Base-by-base conservation (phyloP, 2,797 vertebrate species). In the Esox lucius region DNA sequence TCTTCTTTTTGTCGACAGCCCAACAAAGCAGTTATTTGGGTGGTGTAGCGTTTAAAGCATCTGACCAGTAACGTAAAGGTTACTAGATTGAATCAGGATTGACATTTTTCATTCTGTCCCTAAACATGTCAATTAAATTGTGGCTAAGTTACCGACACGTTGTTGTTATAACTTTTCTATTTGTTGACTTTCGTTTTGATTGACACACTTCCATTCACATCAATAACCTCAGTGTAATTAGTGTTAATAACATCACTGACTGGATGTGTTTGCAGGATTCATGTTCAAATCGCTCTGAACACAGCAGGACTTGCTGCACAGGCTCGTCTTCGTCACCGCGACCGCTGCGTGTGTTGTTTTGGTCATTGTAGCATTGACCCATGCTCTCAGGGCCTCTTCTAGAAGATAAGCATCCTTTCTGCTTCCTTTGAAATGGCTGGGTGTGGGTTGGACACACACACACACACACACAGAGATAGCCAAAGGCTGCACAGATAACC, bases 381-480 rank as follows among this genome's bases (percentile, higher is more conserved):
- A 42, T 3, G 22, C 22, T 12, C 56, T 59, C 56, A 59, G 24
- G 66, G 73, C 6, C 31, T 49, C 24, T 53, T 19, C 2, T 39
- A 24, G 28, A n/a, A 77, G 82, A 87, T 84, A 82, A 81, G 75
- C 49, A 78, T 75, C 80, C 76, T 65, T 49, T 71, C 71, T 78
- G 56, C 51, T 76, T 39, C 53, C 65, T 73, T 76, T 77, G 76
- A 62, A 48, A 61, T 64, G 62, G 26, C 61, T 33, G 48, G 75
- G 31, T 65, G 72, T 73, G 72, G 31, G 22, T 62, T 66, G 72
- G 61, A 66, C 75, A 82, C 80, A 85, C 35, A 68, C 75, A 83
- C 80, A 85, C 35, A 68, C 75, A 83, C 35, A 67, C 75, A 83
- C 80, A 85, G 79, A 83, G 81, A 85, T 82, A 77, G 49, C 69